Percentiles rank a stretch among this genome's conserved stretches.
These are phyloP conservation scores for Chelon auratus DNA, from an alignment of 2,797 vertebrate genomes.

Conservation along the genomic window DNA sequence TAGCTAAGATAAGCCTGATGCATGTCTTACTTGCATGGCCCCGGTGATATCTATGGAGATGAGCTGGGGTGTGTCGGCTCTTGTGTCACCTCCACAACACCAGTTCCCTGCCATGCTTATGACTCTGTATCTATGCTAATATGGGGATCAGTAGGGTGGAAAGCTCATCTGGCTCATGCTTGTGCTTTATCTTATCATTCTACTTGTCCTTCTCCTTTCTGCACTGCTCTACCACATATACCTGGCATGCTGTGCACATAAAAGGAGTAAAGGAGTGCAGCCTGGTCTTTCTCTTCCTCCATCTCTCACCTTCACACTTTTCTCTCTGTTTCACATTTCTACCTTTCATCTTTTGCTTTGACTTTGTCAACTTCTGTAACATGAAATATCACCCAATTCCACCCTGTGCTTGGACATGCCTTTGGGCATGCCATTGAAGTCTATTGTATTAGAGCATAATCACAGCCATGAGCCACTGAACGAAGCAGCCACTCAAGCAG, in stretches of 20 bases:
- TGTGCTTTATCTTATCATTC: slow-evolving; percentile 83
- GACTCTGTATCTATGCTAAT: slow-evolving; percentile 86
- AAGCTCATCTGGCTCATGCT: slow-evolving; percentile 71
- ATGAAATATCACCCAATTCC: slow-evolving; percentile 35
- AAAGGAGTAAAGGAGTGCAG: slow-evolving; percentile 65
- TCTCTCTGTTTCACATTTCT: slow-evolving; percentile 43
- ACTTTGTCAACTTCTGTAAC: slow-evolving; percentile 25
- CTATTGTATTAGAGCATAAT: slow-evolving; percentile 32
- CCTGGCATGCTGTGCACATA: slow-evolving; percentile 63
- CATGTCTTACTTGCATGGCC: slow-evolving; percentile 67
- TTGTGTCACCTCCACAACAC: slow-evolving; percentile 70
- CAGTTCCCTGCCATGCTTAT: slow-evolving; percentile 72
- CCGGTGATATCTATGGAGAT: slow-evolving; percentile 84
- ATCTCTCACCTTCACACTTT: slow-evolving; percentile 49
- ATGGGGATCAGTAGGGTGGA: slow-evolving; percentile 72
- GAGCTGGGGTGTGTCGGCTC: slow-evolving; percentile 67
- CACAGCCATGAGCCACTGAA: slow-evolving; percentile 23
- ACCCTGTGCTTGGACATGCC: slow-evolving; percentile 21
- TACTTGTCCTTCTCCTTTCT: slow-evolving; percentile 46
- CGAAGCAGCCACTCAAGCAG: slow-evolving; percentile 4
- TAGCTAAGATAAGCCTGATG: slow-evolving; percentile 73
- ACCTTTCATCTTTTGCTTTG: slow-evolving; percentile 58
- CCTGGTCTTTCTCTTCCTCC: slow-evolving; percentile 24
- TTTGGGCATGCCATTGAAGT: slow-evolving; percentile 27
- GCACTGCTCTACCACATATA: slow-evolving; percentile 50